phyloP scores from a whole-genome alignment of 2,113 vertebrate species.

The Cathartes aura region DNA sequence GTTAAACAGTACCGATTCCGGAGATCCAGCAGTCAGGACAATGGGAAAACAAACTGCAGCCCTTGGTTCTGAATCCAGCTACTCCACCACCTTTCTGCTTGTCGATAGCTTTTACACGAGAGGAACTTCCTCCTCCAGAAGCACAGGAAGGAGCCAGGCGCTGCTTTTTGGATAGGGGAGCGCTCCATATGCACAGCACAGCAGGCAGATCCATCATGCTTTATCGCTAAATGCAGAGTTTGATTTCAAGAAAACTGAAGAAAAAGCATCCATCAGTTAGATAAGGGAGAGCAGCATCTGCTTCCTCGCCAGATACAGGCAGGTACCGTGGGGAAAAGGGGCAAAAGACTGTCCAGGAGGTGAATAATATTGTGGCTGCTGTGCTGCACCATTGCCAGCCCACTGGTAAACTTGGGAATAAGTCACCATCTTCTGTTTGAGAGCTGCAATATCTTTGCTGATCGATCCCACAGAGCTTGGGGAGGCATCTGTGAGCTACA shows the following conservation, averaged over 20 bases:
- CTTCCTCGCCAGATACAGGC: not conserved
- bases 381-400: not conserved
- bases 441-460: not conserved
- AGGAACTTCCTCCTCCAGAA: not conserved
- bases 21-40: not conserved
- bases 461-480: not conserved
- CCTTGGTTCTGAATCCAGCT: not conserved
- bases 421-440: not conserved
- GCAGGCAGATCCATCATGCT: not conserved
- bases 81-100: not conserved
- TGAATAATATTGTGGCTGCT: not conserved
- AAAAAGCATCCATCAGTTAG: not conserved
- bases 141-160: not conserved
- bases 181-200: fast-evolving
- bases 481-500: not conserved
- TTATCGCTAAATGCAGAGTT: not conserved
- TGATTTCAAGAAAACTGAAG: not conserved
- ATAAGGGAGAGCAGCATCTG: not conserved
- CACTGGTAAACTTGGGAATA: not conserved
- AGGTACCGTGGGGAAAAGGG: not conserved
- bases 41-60: not conserved
- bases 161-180: not conserved
- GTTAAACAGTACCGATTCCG: not conserved
- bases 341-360: not conserved
- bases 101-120: fast-evolving